Conservation (phyloP, 2,113 vertebrate species). For the Austrofundulus limnaeus region DNA sequence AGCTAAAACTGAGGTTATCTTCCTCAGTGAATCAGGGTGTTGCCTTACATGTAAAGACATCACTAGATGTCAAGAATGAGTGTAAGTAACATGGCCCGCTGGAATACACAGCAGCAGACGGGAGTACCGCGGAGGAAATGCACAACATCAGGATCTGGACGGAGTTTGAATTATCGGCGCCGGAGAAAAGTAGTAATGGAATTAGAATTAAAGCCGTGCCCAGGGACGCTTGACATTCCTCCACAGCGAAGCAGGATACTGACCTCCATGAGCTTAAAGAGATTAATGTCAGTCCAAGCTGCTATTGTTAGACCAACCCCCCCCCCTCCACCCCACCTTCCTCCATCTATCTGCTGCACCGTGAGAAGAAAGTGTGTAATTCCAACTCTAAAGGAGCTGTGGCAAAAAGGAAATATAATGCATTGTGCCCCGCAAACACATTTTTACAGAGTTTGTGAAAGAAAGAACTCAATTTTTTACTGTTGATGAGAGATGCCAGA, state of each 20-base stretch:
- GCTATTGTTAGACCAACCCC: slow-evolving; percentile 65
- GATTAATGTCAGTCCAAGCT: slow-evolving; percentile 70
- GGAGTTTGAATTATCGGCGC: slow-evolving; percentile 62
- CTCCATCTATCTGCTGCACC: slow-evolving; percentile 30
- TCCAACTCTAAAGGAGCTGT: slow-evolving; percentile 50
- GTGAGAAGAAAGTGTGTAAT: slow-evolving; percentile 60
- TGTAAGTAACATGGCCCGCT: slow-evolving; percentile 75
- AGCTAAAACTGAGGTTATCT: slow-evolving; percentile 72
- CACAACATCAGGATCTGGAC: slow-evolving; percentile 33
- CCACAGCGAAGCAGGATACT: slow-evolving; percentile 55
- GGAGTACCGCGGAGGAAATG: slow-evolving; percentile 40
- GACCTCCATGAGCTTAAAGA: slow-evolving; percentile 71
- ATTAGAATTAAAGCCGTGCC: slow-evolving; percentile 63
- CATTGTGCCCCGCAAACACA: slow-evolving; percentile 36
- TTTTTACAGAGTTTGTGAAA: slow-evolving; percentile 32
- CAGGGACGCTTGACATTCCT: slow-evolving; percentile 68
- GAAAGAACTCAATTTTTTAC: slow-evolving; percentile 34
- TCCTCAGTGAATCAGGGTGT: slow-evolving; percentile 70
- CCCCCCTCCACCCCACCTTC: slow-evolving; percentile 12
- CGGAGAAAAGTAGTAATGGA: slow-evolving; percentile 54
- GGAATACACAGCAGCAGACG: slow-evolving; percentile 54
- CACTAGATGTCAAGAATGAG: slow-evolving; percentile 65
- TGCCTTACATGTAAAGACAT: slow-evolving; percentile 77
- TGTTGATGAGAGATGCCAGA: slow-evolving; percentile 48
- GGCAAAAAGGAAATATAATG: slow-evolving; percentile 56